A percentile compares a stretch with the other conserved stretches of the same genome.
Evolutionary conservation across 2,113 vertebrate genomes (phyloP).

Genomic region (Centropristis striata): DNA sequence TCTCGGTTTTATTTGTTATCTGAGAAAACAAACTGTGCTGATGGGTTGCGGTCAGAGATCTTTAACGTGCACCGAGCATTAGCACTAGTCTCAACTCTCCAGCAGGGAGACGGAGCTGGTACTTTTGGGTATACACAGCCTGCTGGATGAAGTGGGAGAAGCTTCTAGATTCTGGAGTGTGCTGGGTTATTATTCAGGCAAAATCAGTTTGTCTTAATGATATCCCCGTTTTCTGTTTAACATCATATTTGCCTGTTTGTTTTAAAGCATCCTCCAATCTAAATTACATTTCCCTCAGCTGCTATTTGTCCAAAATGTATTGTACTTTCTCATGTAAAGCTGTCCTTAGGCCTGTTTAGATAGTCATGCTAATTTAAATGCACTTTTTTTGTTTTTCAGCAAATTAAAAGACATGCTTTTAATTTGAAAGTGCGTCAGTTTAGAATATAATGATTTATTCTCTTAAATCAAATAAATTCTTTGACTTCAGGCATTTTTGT

Average conservation of each 20-base stretch:
- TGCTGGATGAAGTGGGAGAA: neutral
- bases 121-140: neutral
- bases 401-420: neutral
- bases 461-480: too few relatives aligned
- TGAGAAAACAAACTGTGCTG: conserved; percentile 58
- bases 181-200: neutral
- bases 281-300: neutral
- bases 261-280: neutral
- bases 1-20: conserved; percentile 54
- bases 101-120: neutral
- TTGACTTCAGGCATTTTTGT: too few relatives aligned
- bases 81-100: neutral
- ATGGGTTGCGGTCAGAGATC: neutral
- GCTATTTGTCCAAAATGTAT: conserved; percentile 3
- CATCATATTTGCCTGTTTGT: neutral
- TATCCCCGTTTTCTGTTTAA: neutral
- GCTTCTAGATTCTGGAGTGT: neutral
- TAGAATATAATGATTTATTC: too few relatives aligned
- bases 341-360: neutral
- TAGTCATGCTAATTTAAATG: neutral
- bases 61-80: neutral
- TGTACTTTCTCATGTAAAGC: neutral
- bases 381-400: neutral
- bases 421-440: too few relatives aligned
- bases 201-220: neutral